Base-by-base conservation (phyloP, 2,797 vertebrate genomes). In the Amblyopsis hoosieri region DNA sequence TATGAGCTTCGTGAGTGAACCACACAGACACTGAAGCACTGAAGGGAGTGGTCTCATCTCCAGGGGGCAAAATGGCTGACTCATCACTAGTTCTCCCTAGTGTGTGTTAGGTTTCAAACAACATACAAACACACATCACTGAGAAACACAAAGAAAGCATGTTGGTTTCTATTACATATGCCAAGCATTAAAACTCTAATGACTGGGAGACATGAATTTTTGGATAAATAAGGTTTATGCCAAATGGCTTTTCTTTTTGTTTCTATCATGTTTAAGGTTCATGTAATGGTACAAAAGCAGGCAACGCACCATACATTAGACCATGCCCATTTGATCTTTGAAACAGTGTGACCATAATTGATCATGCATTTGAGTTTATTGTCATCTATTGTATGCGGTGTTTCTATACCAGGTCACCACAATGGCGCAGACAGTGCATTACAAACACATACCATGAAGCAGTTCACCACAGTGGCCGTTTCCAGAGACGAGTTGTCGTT, bases 41-140 rank as follows among this genome's bases (percentile, higher is more conserved):
- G 69, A 81, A 84, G 81, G 85, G 72, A 72, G 85, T 57, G 69
- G 79, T 80, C 74, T 74, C 60, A 54, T 60, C 79, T 85, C 72
- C 46, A 33, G 85, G 74, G 23, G 86, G 85, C 72, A 66, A 66
- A 73, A 74, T 23, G 60, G 80, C 78, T 89, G 85, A 87, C 88
- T 87, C 86, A 84, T 87, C 77, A 59, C 57, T 62, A 67, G 64
- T 73, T 54, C 73, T 81, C 75, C 57, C 69, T 12, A 59, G 75
- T 83, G 71, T 85, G 68, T 45, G 17, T 7, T 12, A 56, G 10
- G 10, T 23, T 8, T 23, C 14, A 47, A 4, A 12, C 17, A 48
- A 33, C 23, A 19, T 29, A 64, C 59, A 64, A 17, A 60, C 3
- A 2, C 57, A 79, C 45, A 69, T 2, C 55, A 64, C 29, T 33